Evolutionary conservation across 1,140 invertebrate genomes (phyloP).

Genomic region (Gerris buenoi): DNA sequence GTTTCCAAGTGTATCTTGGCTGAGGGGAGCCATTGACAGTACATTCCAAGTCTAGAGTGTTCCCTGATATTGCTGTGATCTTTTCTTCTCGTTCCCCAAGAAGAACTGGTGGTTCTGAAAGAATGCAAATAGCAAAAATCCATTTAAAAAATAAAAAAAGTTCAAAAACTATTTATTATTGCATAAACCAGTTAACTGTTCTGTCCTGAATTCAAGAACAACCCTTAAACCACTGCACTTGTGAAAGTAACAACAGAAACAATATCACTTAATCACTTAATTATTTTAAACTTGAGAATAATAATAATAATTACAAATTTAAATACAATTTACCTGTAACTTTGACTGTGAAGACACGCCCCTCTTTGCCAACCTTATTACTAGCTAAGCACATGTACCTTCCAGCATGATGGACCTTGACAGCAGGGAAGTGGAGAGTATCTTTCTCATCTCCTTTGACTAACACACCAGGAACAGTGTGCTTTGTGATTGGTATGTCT

Average conservation of each 20-base stretch:
- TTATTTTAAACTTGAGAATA: no score
- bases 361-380: constrained; percentile 11
- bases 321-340: constrained; percentile 8
- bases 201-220: no score
- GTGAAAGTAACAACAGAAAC: no score
- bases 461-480: constrained; percentile 6
- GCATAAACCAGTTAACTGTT: no score
- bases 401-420: constrained; percentile 4
- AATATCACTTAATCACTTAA: no score
- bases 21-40: neutral
- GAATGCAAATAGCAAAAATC: no score
- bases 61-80: neutral
- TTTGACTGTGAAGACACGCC: constrained; percentile 9
- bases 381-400: constrained; percentile 8
- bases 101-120: constrained; percentile 3
- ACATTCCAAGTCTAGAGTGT: constrained; percentile 1
- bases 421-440: neutral
- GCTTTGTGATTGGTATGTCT: neutral
- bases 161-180: no score
- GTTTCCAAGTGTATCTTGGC: constrained; percentile 9
- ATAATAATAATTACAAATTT: neutral
- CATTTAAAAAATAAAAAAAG: neutral
- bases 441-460: constrained; percentile 2
- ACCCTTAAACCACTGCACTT: no score
- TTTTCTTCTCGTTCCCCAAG: neutral